Evolutionary conservation across 2,888 invertebrate genomes (phyloP).

Genomic region (Euphydryas editha): DNA sequence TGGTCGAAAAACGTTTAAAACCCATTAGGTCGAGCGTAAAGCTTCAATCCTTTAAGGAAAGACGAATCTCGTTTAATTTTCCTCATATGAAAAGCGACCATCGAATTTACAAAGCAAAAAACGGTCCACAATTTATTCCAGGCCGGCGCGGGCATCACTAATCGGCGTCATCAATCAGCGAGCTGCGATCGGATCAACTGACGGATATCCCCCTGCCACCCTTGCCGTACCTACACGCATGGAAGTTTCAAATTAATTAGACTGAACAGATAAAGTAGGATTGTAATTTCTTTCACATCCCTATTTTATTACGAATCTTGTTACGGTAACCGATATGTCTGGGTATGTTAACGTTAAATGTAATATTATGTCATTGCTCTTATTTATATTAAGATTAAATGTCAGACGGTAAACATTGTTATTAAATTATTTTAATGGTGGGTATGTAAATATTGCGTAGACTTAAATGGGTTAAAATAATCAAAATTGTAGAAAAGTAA

Average conservation of each 20-base stretch:
- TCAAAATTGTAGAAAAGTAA: background rate
- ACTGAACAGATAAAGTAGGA: slow-evolving; percentile 17
- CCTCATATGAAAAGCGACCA: slow-evolving; percentile 59
- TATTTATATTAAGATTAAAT: too few species aligned
- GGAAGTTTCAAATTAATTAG: slow-evolving; percentile 48
- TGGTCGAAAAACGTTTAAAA: slow-evolving; percentile 4
- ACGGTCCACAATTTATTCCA: slow-evolving; percentile 80
- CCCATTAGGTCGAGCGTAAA: slow-evolving; percentile 24
- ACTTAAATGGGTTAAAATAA: background rate
- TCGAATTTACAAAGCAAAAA: slow-evolving; percentile 73
- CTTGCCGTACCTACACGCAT: slow-evolving; percentile 36
- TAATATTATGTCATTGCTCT: too few species aligned
- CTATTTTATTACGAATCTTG: background rate
- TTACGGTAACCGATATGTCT: too few species aligned
- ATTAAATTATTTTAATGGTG: too few species aligned
- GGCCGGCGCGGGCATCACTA: slow-evolving; percentile 80
- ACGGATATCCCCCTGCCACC: slow-evolving; percentile 58
- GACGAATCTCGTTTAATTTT: slow-evolving; percentile 47
- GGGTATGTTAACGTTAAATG: too few species aligned
- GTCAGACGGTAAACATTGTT: too few species aligned
- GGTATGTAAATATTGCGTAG: too few species aligned
- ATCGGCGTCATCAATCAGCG: slow-evolving; percentile 83
- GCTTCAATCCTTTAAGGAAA: slow-evolving; percentile 30
- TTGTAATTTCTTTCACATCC: slow-evolving; percentile 16
- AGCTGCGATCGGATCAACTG: slow-evolving; percentile 75